Conservation (phyloP, 2,888 invertebrate species). For the Phania funesta region DNA sequence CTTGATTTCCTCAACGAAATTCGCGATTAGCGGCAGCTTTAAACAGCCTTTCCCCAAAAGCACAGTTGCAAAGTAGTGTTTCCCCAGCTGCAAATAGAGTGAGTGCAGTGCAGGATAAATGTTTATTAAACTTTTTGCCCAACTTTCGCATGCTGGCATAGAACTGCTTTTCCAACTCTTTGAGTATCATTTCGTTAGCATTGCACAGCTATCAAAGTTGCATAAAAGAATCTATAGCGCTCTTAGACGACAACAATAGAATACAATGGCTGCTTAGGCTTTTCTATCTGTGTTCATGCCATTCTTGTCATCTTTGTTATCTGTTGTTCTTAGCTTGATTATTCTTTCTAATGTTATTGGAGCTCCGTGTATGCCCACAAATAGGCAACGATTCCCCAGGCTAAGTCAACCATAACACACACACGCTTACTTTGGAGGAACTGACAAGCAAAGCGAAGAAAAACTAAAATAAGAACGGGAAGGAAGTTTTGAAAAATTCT, state of each 20-base stretch:
- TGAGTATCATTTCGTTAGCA: conserved; percentile 24
- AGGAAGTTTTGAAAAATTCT: conserved; percentile 4
- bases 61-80: too few relatives aligned
- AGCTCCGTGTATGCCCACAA: conserved; percentile 58
- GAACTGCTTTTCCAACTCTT: neutral
- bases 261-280: conserved; percentile 20
- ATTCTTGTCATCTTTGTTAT: neutral
- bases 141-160: neutral
- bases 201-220: conserved; percentile 25
- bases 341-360: conserved; percentile 64
- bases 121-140: too few relatives aligned
- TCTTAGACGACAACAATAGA: neutral
- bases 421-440: conserved; percentile 10
- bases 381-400: conserved; percentile 54
- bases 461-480: neutral
- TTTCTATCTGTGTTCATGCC: neutral
- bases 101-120: too few relatives aligned
- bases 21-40: too few relatives aligned
- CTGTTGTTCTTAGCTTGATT: conserved; percentile 46
- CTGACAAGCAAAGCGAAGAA: neutral
- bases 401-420: conserved; percentile 48
- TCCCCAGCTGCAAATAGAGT: too few relatives aligned
- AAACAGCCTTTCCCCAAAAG: too few relatives aligned
- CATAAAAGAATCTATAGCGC: conserved; percentile 11
- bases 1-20: too few relatives aligned